Evolutionary conservation across 1,140 invertebrate species (phyloP), one percentile per base, ranked within the genome.

Genomic region (Harpegnathos saltator): DNA sequence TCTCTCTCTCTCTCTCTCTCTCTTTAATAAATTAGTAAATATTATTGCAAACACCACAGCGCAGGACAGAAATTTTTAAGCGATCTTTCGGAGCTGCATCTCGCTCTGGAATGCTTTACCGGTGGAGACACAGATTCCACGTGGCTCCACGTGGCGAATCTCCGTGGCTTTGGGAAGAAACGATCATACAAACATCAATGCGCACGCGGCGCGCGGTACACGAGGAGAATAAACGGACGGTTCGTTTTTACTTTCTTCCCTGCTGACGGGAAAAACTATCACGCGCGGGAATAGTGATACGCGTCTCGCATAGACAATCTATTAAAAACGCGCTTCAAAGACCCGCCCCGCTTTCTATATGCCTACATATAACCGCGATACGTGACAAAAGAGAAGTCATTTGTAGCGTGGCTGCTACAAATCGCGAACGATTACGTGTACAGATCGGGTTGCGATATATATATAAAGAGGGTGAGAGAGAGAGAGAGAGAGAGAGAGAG

Each of bases 341-440:
- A 80, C 2, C 38, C 17, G 3, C 3, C n/a, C n/a, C 38, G 33
- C 48, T 80, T 71, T n/a, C n/a, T n/a, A n/a, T n/a, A n/a, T n/a
- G n/a, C n/a, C n/a, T 80, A 48, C 75, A 71, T 80, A 22, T 44
- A 58, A 52, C 58, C 22, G 3, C n/a, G 19, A 38, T 59, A 71
- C 65, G 75, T 71, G 75, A 80, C 52, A 80, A 80, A 80, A 58
- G 65, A 29, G 65, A 59, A 69, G 65, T 80, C 65, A 71, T 80
- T 80, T 71, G 38, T 68, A 69, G 65, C 52, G 22, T 68, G 66
- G 50, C 65, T 71, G 75, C 33, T 80, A 80, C 75, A 80, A 80
- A 80, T 80, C 65, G 65, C 65, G 54, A 80, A 69, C 75, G 65
- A 80, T 80, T 71, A 78, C 75, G 75, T 69, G 48, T 71, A 69